phyloP scores from a whole-genome alignment of 2,888 invertebrate species.

The Trichopoda pennipes region DNA sequence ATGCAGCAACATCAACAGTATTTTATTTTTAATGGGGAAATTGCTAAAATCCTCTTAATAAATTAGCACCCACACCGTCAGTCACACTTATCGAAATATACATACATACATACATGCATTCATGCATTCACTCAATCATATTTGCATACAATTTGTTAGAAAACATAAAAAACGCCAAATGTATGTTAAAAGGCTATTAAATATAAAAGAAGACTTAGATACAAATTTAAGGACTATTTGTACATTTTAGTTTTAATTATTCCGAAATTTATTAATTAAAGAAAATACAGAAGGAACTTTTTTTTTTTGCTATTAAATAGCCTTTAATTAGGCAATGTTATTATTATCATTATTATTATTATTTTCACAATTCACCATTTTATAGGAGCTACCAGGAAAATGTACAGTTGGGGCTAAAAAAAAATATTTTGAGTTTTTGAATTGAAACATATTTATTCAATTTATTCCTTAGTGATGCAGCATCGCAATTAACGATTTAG shows the following conservation, averaged over 20 bases:
- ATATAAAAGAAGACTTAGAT: neutral
- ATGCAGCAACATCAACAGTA: neutral
- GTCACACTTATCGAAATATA: neutral
- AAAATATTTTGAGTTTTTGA: too few relatives aligned
- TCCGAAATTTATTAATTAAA: too few relatives aligned
- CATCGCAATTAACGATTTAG: too few relatives aligned
- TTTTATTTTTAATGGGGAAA: constrained; percentile 15
- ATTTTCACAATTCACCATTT: too few relatives aligned
- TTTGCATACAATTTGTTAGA: neutral
- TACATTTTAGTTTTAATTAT: too few relatives aligned
- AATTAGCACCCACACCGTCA: constrained; percentile 42
- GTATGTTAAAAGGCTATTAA: constrained; percentile 28
- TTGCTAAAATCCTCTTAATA: constrained; percentile 53
- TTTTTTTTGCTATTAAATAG: too few relatives aligned
- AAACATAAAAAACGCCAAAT: neutral
- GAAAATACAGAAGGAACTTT: too few relatives aligned
- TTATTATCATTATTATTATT: too few relatives aligned
- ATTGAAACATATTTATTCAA: too few relatives aligned
- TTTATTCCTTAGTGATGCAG: too few relatives aligned
- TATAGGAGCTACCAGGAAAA: too few relatives aligned
- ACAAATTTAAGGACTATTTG: neutral
- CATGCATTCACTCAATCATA: neutral
- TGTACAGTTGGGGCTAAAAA: too few relatives aligned
- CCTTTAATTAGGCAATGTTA: neutral
- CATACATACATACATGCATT: neutral